Percentiles rank a stretch among this genome's conserved stretches.
Conservation (phyloP, 2,888 invertebrate species). For the Poecilus cupreus region DNA sequence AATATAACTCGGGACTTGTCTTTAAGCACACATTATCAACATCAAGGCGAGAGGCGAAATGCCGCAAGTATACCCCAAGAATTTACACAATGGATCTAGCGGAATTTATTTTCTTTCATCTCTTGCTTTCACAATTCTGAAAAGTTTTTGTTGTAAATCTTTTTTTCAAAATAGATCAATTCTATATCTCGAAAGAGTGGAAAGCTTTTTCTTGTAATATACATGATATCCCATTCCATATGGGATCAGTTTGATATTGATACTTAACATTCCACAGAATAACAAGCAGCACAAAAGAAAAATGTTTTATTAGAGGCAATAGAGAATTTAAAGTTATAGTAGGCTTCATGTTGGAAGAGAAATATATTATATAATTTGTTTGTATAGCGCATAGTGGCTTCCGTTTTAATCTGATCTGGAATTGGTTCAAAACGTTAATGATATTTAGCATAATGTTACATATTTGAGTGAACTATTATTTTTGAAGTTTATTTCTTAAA, state of each 20-base stretch:
- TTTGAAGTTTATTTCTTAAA: no score
- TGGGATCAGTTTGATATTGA: background rate
- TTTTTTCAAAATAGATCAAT: conserved; percentile 46
- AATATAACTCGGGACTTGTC: background rate
- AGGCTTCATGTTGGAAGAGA: no score
- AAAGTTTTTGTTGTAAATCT: conserved; percentile 53
- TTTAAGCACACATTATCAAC: conserved; percentile 20
- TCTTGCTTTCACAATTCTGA: conserved; percentile 24
- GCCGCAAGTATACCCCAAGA: conserved; percentile 1
- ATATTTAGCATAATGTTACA: no score
- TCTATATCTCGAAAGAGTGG: conserved; percentile 33
- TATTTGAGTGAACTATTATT: no score
- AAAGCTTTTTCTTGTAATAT: conserved; percentile 40
- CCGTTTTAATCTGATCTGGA: no score
- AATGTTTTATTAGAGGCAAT: no score
- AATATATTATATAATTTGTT: no score
- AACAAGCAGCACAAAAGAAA: background rate
- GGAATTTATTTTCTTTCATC: conserved; percentile 47
- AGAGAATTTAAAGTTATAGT: no score
- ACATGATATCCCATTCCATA: background rate
- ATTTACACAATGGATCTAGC: conserved; percentile 47
- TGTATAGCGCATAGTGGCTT: no score
- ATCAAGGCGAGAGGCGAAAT: background rate
- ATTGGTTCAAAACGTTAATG: no score
- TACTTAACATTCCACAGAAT: background rate